Percentiles rank a stretch among this genome's conserved stretches.
Conservation (phyloP, 2,888 invertebrate species). For the Branchellion lobata region DNA sequence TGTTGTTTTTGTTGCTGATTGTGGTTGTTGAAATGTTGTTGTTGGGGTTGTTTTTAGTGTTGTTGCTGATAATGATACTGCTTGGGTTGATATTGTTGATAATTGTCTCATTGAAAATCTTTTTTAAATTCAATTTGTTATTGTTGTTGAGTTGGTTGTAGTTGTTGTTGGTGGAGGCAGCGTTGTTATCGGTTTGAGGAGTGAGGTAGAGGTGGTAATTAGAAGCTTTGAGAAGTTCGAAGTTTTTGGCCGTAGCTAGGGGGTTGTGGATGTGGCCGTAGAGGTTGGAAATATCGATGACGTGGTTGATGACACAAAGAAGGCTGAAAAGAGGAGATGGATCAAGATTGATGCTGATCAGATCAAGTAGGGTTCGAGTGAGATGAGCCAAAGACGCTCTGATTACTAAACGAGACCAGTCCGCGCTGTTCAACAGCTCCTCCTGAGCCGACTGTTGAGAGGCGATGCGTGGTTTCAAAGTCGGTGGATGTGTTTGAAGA, state of each 20-base stretch:
- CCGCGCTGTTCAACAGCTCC: conserved; percentile 47
- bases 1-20: not conserved
- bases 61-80: not conserved
- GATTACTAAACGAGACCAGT: conserved; percentile 54
- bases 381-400: conserved; percentile 65
- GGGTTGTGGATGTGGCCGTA: conserved; percentile 35
- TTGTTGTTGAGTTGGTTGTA: not conserved
- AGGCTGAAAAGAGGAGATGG: conserved; percentile 63
- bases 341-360: conserved; percentile 60
- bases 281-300: conserved; percentile 65
- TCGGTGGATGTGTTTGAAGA: not conserved
- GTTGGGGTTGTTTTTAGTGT: not conserved
- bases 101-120: conserved; percentile 5
- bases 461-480: no score
- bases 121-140: not conserved
- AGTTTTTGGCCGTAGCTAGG: not conserved
- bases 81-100: not conserved
- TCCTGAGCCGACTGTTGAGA: conserved; percentile 51
- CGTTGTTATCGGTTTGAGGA: not conserved
- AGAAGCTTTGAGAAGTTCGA: not conserved
- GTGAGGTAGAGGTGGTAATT: not conserved
- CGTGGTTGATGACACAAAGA: conserved; percentile 67
- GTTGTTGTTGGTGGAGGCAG: not conserved
- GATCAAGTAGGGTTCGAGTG: conserved; percentile 66
- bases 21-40: not conserved